Conservation (phyloP, 2,888 invertebrate genomes). For the Ophioninae sp. region DNA sequence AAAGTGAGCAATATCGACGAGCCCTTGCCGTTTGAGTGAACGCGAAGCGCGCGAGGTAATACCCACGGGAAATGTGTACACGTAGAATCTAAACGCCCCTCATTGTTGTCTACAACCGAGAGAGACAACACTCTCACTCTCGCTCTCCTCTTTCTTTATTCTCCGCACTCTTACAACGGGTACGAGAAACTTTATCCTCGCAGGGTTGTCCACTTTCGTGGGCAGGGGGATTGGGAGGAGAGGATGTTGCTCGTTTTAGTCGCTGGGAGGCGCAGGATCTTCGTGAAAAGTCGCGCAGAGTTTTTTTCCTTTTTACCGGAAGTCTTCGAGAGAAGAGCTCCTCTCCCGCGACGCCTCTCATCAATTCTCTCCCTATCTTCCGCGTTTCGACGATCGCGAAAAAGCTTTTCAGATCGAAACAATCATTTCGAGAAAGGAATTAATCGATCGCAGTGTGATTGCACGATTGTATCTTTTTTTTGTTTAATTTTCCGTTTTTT, state of each 20-base stretch:
- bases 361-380: background rate
- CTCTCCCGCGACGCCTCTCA: background rate
- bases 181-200: background rate
- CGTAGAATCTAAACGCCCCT: background rate
- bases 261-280: slow-evolving; percentile 52
- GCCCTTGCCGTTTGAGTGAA: background rate
- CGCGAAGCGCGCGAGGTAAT: background rate
- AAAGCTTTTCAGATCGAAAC: background rate
- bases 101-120: background rate
- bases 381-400: background rate
- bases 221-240: background rate
- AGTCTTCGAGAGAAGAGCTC: slow-evolving; percentile 1
- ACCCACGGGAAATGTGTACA: background rate
- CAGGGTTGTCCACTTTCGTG: background rate
- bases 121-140: no score
- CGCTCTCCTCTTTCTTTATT: background rate
- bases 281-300: slow-evolving; percentile 45
- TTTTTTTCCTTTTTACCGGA: slow-evolving; percentile 30
- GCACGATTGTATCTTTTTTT: background rate
- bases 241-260: slow-evolving; percentile 30
- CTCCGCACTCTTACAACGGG: background rate
- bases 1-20: background rate
- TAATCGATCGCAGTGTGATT: background rate
- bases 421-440: background rate
- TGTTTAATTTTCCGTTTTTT: background rate